Percentiles rank a stretch among this genome's conserved stretches.
Conservation (phyloP, 2,888 invertebrate species). For the Graphium colonna region DNA sequence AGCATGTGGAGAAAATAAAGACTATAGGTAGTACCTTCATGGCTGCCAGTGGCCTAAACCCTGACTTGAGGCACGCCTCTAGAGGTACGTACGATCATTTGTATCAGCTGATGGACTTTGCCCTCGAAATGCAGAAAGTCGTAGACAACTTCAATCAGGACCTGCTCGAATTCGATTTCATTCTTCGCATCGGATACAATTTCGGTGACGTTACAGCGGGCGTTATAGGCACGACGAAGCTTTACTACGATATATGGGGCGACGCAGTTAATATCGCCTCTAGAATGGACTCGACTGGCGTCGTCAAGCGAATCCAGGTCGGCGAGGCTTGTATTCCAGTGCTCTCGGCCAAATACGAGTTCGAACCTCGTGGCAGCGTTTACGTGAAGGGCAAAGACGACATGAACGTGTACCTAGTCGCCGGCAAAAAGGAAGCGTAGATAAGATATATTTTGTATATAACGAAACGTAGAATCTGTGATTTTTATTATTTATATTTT, state of each 20-base stretch:
- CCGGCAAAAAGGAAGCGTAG: constrained; percentile 74
- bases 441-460: constrained; percentile 36
- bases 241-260: constrained; percentile 99
- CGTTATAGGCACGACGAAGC: constrained; percentile 96
- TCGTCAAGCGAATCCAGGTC: constrained; percentile 90
- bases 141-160: constrained; percentile 94
- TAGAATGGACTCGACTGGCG: constrained; percentile 97
- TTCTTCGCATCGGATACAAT: constrained; percentile 93
- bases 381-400: constrained; percentile 98
- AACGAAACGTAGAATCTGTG: constrained; percentile 73
- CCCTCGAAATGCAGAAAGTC: constrained; percentile 93
- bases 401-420: constrained; percentile 93
- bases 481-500: constrained; percentile 50
- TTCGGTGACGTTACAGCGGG: constrained; percentile 98
- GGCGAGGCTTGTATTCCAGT: constrained; percentile 87
- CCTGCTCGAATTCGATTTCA: constrained; percentile 92
- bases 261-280: constrained; percentile 98
- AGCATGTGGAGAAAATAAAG: constrained; percentile 97
- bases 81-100: constrained; percentile 87
- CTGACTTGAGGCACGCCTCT: constrained; percentile 84
- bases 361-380: constrained; percentile 95
- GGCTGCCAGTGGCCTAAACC: constrained; percentile 97
- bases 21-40: constrained; percentile 98
- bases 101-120: constrained; percentile 95
- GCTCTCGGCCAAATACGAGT: constrained; percentile 87